Evolutionary conservation across 2,888 invertebrate species (phyloP).

Genomic region (Conomelus anceps): DNA sequence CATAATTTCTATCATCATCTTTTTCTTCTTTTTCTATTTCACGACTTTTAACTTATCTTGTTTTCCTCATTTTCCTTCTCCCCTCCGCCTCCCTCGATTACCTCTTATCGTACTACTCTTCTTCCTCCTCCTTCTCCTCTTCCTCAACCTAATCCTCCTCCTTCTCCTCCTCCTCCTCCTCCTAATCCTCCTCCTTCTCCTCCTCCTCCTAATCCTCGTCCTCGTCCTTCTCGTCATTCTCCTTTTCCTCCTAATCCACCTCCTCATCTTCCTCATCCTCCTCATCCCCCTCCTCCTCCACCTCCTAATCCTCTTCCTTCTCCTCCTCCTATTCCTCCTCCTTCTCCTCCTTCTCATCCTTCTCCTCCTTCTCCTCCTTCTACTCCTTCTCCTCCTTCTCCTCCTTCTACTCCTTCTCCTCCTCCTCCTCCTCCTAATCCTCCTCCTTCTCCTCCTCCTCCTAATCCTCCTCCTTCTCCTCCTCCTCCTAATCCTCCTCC

Average conservation of each 20-base stretch:
- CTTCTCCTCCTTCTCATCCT: background rate
- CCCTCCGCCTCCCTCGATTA: too few relatives aligned
- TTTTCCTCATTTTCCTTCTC: too few relatives aligned
- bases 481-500: too few relatives aligned
- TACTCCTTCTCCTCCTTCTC: background rate
- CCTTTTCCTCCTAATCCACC: too few relatives aligned
- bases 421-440: background rate
- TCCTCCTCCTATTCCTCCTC: background rate
- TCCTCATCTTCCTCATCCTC: background rate
- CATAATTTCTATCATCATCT: too few relatives aligned
- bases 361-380: background rate
- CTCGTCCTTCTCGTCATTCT: too few relatives aligned
- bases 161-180: background rate
- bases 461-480: background rate
- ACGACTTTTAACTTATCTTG: too few relatives aligned
- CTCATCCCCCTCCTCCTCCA: background rate
- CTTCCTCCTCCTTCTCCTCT: background rate
- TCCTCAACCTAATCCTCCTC: background rate
- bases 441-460: background rate
- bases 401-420: background rate
- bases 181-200: too few relatives aligned
- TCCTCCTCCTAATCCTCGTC: too few relatives aligned
- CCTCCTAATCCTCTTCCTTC: too few relatives aligned
- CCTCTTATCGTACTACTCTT: too few relatives aligned
- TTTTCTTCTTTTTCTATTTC: too few relatives aligned